Base-by-base conservation (phyloP, 37 sponge, comb jelly and placozoan genomes). In the Oopsacas minuta region DNA sequence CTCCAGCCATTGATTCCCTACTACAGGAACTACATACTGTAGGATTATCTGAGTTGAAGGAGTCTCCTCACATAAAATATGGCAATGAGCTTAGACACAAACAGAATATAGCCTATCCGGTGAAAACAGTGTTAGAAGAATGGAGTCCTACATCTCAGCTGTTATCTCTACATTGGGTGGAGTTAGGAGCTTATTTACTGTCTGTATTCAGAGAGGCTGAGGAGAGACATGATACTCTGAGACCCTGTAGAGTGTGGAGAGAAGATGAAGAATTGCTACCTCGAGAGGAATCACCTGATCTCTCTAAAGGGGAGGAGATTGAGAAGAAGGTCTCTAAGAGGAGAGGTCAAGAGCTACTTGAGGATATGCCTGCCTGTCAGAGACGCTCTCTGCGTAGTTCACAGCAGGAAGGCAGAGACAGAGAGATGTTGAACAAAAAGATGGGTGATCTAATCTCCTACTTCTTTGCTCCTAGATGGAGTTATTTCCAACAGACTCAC, bases 331-430 rank as follows among this genome's bases (percentile, higher is more conserved):
- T 34, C 75, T 3, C 5, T 3, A 61, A n/a, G 75, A 61, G 75
- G 75, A 3, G 75, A 34, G 75, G 75, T 3, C 20, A 25, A 25
- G 75, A 61, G 17, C 30, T 5, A 5, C 30, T 61, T 3, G 75
- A 61, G 28, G 20, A 25, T 3, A 61, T 61, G 20, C 75, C 75
- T 34, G 22, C 17, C 75, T 10, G 3, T 34, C 22, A 61, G 75
- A 3, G 75, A 12, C 75, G 75, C 75, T 61, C 75, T 61, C 75
- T 61, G 32, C 75, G 75, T 34, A 61, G 75, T 34, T 61, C 75
- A 5, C 75, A 61, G 75, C 75, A 61, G 22, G 75, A 61, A 3
- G 22, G 1, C 20, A n/a, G 75, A 12, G 20, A 10, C 75, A 61
- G 75, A 3, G 28, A n/a, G 75, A 5, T 61, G 75, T 15, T 42